Base-by-base conservation (phyloP, 2,113 vertebrate species). In the Hipposideros armiger region DNA sequence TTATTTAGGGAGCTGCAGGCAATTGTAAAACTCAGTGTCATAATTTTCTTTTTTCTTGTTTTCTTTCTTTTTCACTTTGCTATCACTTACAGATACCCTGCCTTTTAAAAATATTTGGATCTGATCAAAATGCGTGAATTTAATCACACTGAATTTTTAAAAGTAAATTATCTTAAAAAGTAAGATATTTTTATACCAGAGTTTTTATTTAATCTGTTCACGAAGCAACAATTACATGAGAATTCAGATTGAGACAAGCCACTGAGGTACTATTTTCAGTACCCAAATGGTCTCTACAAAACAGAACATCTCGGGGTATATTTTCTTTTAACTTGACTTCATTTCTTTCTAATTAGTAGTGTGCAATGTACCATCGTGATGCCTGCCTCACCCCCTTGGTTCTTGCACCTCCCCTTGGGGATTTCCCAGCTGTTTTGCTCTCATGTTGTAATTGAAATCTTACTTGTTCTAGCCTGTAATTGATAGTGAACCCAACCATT, bases 401-500 rank as follows among this genome's bases (percentile, higher is more conserved):
- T 98, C 82, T 74, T 98, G 72, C 45, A 93, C 91, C 94, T 97
- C 94, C 97, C 97, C 96, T 98, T 84, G 97, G 98, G 98, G 96
- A 98, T 98, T 98, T 97, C 96, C 98, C 98, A 99, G 98, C 98
- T 99, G 99, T 98, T 99, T 98, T 97, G 72, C 86, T 98, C 97
- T 98, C 97, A 97, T 98, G 88, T 96, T 98, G 96, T 98, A 98
- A 99, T 98, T 99, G 98, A 99, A 99, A 99, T 98, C 97, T 98
- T 97, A 98, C 98, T 98, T 98, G 97, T 98, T 98, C 97, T 98
- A 98, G 97, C 90, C 98, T 98, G 97, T 98, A 99, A 99, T 95
- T 98, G 98, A 99, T 98, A 98, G 97, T 96, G 97, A 98, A 98
- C 98, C 97, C 97, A 98, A 97, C 97, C 88, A 98, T 98, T 98